Evolutionary conservation across 1,140 invertebrate genomes (phyloP), one percentile per base, ranked within the genome.

Genomic region (fruit fly (Drosophila melanogaster)): DNA sequence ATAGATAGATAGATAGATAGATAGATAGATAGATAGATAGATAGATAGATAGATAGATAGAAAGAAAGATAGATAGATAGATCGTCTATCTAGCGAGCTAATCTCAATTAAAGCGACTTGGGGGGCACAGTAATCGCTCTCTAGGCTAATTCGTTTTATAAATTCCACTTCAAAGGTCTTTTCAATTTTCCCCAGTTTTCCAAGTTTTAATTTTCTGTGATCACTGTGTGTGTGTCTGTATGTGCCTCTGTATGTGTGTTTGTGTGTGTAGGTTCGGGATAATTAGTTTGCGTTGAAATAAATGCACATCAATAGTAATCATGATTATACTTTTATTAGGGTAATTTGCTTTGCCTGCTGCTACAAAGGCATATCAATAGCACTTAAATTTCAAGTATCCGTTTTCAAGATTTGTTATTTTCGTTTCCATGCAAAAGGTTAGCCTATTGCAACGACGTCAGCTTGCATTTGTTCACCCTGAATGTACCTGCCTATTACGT

Each of bases 61-160:
- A 19, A n/a, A n/a, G n/a, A n/a, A n/a, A 4, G 33, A 17, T 5
- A 5, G 30, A 37, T 37, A 17, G 17, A 10, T 19, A 43, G 17
- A 19, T 43, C 49, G 41, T 33, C 10, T 11, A 66, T 44, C 4
- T 11, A 11, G 37, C 11, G 60, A 12, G 37, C 19, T 24, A 33
- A 41, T 43, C 40, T 37, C 40, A 67, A 65, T 67, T 50, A 64
- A 51, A 49, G 62, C 64, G 10, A 64, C 35, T 35, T 4, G 6
- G 14, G 64, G 12, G 8, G 15, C 22, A 19, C n/a, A 19, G 19
- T 64, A 24, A 46, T 62, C 33, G 24, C 15, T 26, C n/a, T 33
- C 49, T 51, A 51, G 38, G 49, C 49, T 51, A 51, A 35, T 51
- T 51, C 30, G 38, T 19, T 56, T 56, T 56, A 19, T 12, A 44